Evolutionary conservation across 1,140 invertebrate genomes (phyloP).

Genomic region (Tetragnatha versicolor): DNA sequence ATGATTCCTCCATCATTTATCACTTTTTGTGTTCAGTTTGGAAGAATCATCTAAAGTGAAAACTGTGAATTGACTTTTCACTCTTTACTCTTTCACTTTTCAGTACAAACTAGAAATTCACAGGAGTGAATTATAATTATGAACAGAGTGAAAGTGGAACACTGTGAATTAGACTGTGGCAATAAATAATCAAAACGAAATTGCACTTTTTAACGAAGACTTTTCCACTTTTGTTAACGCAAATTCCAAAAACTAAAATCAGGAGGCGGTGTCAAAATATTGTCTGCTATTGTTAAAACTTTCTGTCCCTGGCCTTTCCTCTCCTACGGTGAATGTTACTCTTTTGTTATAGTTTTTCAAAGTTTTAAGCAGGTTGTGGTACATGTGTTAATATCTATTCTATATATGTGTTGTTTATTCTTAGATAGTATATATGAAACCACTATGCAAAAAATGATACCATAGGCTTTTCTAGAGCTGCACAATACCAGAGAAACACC

Average conservation of each 20-base stretch:
- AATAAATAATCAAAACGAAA: not conserved
- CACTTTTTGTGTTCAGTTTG: no score
- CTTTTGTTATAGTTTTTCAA: slow-evolving; percentile 35
- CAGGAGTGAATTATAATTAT: no score
- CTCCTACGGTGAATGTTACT: slow-evolving; percentile 26
- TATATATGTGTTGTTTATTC: slow-evolving; percentile 43
- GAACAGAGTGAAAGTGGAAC: not conserved
- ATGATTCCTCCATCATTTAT: no score
- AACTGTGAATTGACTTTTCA: no score
- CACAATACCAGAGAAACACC: slow-evolving; percentile 3
- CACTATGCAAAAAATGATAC: slow-evolving; percentile 4
- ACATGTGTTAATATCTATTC: slow-evolving; percentile 41
- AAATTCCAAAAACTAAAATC: not conserved
- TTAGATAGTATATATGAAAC: slow-evolving; percentile 9
- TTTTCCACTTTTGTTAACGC: not conserved
- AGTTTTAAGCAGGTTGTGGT: slow-evolving; percentile 53
- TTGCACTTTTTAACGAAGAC: not conserved
- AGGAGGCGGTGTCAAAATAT: not conserved
- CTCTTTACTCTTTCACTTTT: no score
- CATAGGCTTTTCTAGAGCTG: slow-evolving; percentile 14
- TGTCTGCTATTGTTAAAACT: not conserved
- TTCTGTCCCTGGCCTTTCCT: not conserved
- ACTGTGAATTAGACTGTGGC: not conserved
- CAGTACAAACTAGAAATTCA: no score
- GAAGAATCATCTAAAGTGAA: no score